Evolutionary conservation across 2,113 vertebrate species (phyloP), one percentile per base, ranked within the genome.

Genomic region (Brienomyrus brachyistius): DNA sequence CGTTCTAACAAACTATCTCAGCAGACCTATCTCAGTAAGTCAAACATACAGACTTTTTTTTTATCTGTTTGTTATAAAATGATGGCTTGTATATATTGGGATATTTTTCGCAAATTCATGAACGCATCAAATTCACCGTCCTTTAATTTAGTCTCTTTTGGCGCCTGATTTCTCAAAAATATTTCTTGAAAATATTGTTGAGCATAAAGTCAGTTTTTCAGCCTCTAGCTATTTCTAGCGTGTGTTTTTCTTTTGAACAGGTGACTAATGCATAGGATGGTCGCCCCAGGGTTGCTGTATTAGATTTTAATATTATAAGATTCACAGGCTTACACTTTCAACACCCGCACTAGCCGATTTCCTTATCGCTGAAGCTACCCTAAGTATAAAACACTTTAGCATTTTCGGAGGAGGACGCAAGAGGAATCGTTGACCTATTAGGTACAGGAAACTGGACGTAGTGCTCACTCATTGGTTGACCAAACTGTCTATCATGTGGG

Each of bases 381-480:
- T 19, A 19, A 0, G 5, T 40, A 19, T 80, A 19, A 70, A 31
- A 80, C 35, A 80, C 74, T 19, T 43, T 7, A 27, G 66, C 74
- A 40, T 80, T 43, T 40, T 43, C 31, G 74, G 74, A 80, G 74
- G 74, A 5, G 74, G 74, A 43, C 5, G 15, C 35, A 19, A 43
- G 19, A 19, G 15, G 23, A 84, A 23, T 48, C 10, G 9, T 23
- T 48, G 82, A n/a, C 45, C 19, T 48, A 84, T 48, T 23, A 40
- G 4, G 21, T n/a, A 23, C 45, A 48, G 45, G 8, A 84, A 84
- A 17, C 8, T 11, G 21, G 82, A 47, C 9, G 23, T 48, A 23
- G 8, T 84, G 6, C 21, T 9, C 40, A 21, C 85, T 3, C 87
- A 95, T 95, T 96, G 93, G 94, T 59, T 51, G 0, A 0, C 0